phyloP scores from a whole-genome alignment of 2,888 invertebrate genomes.

The Schrankia costaestrigalis region DNA sequence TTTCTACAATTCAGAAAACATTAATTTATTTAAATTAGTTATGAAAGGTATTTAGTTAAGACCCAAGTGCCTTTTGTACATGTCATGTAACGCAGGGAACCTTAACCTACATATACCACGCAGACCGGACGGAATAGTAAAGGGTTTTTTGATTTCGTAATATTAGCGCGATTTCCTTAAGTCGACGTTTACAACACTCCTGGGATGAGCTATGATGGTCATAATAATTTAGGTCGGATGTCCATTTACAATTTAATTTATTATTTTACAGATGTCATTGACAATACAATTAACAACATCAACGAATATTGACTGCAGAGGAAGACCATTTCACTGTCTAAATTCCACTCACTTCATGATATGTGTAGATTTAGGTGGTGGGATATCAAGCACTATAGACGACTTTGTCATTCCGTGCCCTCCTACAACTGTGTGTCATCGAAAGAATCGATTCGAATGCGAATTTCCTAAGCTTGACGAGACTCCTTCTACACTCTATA shows the following conservation, averaged over 20 bases:
- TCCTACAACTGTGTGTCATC: conserved; percentile 52
- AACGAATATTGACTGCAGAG: conserved; percentile 63
- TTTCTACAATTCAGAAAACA: no score
- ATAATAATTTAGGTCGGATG: no score
- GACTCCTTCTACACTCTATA: conserved; percentile 11
- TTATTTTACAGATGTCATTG: conserved; percentile 48
- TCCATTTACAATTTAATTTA: background rate
- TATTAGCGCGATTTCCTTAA: no score
- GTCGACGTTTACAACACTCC: no score
- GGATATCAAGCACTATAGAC: conserved; percentile 62
- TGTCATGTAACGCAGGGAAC: no score
- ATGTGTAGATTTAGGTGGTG: conserved; percentile 70
- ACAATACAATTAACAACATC: conserved; percentile 40
- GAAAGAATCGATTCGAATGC: conserved; percentile 62
- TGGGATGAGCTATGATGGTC: no score
- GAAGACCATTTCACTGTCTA: conserved; percentile 70
- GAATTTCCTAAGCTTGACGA: conserved; percentile 41
- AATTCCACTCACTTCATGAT: conserved; percentile 73
- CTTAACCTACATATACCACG: no score
- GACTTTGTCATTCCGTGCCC: conserved; percentile 64
- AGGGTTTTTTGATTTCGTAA: no score
- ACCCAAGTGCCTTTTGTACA: no score
- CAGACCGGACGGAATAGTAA: no score
- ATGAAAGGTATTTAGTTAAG: no score
- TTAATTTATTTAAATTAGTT: no score